These are phyloP conservation scores for Indicator indicator DNA, from an alignment of 2,113 vertebrate species.

Conservation along the genomic window DNA sequence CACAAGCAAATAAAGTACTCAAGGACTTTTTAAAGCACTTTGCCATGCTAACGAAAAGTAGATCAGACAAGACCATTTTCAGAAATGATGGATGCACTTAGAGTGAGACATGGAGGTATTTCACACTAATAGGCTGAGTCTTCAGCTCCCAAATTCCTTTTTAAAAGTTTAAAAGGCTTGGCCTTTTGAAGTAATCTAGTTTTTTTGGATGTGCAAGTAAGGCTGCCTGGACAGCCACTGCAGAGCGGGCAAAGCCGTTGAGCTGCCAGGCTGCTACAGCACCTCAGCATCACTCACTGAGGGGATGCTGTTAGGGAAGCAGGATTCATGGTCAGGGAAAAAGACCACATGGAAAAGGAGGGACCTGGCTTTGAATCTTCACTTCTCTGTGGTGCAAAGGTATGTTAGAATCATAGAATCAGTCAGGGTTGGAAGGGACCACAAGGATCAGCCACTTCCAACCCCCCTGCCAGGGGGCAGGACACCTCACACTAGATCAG, in stretches of 20 bases:
- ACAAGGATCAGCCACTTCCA: too few relatives aligned
- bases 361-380: neutral
- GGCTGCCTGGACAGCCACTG: neutral
- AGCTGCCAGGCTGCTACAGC: accelerated
- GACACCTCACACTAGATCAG: too few relatives aligned
- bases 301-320: neutral
- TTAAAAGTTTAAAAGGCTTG: neutral
- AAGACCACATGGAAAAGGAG: neutral
- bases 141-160: neutral
- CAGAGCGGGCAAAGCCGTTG: neutral
- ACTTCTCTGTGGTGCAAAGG: neutral
- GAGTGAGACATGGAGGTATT: neutral
- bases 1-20: neutral
- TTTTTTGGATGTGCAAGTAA: neutral
- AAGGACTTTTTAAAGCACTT: neutral
- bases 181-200: neutral
- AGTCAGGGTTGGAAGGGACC: too few relatives aligned
- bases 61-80: neutral
- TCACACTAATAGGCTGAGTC: neutral
- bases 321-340: neutral
- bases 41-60: neutral
- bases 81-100: neutral
- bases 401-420: too few relatives aligned
- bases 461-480: too few relatives aligned
- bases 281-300: accelerated